Evolutionary conservation across 2,797 vertebrate species (phyloP).

Genomic region (Darevskia nairensis): DNA sequence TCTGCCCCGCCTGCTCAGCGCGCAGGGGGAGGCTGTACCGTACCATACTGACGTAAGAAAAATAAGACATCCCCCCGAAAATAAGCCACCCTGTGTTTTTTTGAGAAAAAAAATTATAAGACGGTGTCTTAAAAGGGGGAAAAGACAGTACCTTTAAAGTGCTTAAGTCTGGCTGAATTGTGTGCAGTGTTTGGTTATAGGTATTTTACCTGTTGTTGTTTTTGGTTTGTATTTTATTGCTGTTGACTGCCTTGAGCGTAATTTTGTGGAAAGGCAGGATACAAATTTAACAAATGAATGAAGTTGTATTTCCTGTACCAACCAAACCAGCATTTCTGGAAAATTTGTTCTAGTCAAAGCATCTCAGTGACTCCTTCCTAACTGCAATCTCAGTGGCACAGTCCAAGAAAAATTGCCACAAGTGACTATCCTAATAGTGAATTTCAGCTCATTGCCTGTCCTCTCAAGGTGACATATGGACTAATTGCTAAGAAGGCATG

Average conservation of each 20-base stretch:
- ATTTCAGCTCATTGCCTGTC: background rate
- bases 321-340: background rate
- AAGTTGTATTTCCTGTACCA: too few relatives aligned
- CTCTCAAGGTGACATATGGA: background rate
- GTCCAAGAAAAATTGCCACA: background rate
- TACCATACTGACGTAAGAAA: too few relatives aligned
- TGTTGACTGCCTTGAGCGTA: background rate
- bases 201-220: background rate
- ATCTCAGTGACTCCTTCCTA: background rate
- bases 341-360: background rate
- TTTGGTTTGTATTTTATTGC: background rate
- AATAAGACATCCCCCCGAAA: too few relatives aligned
- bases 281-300: background rate
- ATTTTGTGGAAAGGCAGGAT: background rate
- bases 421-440: background rate
- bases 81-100: too few relatives aligned
- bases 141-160: background rate
- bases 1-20: too few relatives aligned
- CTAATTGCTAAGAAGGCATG: background rate
- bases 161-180: background rate
- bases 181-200: background rate
- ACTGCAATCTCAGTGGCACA: too few relatives aligned
- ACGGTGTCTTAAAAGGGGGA: too few relatives aligned
- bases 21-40: too few relatives aligned
- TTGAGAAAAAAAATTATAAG: too few relatives aligned